Percentiles rank a stretch among this genome's conserved stretches.
These are phyloP conservation scores for Polymixis flavicincta DNA, from an alignment of 2,888 invertebrate genomes.

Conservation along the genomic window DNA sequence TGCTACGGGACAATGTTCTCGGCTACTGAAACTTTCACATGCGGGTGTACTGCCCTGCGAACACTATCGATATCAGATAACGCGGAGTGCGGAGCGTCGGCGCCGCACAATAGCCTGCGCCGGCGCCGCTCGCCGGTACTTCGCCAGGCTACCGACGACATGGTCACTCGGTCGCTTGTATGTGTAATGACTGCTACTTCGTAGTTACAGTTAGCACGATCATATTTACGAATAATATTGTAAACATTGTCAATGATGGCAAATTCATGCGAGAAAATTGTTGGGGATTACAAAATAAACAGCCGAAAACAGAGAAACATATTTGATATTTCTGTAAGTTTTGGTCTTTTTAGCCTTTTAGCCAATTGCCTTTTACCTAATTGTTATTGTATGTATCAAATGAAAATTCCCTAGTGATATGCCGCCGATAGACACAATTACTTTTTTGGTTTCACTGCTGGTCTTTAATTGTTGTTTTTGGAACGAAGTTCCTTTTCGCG, in stretches of 20 bases:
- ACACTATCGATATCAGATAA: conserved; percentile 29
- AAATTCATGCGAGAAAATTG: neutral
- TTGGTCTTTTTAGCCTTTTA: no score
- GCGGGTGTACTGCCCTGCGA: neutral
- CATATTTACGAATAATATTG: neutral
- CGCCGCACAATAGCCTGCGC: conserved; percentile 44
- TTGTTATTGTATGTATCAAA: neutral
- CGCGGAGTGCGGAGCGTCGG: conserved; percentile 44
- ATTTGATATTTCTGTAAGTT: no score
- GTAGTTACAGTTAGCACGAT: conserved; percentile 4
- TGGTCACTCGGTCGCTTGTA: neutral
- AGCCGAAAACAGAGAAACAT: neutral
- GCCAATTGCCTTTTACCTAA: no score
- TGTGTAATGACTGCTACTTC: neutral
- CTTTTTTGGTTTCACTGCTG: neutral
- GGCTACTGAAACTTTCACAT: conserved; percentile 42
- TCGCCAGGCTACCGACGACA: neutral
- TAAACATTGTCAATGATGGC: neutral
- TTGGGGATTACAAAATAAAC: neutral
- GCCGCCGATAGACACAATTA: neutral
- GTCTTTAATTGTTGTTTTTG: neutral
- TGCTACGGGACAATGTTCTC: neutral
- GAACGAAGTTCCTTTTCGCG: no score
- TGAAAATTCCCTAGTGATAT: neutral
- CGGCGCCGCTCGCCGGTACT: conserved; percentile 6